Evolutionary conservation across 2,113 vertebrate genomes (phyloP).

Genomic region (Dromaius novaehollandiae): DNA sequence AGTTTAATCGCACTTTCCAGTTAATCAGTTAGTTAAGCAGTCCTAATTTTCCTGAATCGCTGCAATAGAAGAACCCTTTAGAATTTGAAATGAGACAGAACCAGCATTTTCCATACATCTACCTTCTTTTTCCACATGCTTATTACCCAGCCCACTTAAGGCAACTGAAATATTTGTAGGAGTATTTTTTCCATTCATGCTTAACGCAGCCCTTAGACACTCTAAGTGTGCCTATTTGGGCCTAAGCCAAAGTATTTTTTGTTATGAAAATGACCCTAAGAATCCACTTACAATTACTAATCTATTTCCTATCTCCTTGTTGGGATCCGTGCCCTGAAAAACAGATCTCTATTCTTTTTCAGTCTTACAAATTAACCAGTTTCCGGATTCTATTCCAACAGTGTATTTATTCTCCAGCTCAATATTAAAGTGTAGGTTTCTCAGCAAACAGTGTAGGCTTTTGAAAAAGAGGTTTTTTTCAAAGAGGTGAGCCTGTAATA

Average conservation of each 20-base stretch:
- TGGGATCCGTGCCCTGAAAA: background rate
- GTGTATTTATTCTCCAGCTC: background rate
- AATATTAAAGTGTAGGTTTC: background rate
- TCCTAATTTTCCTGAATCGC: background rate
- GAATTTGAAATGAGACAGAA: background rate
- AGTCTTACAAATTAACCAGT: background rate
- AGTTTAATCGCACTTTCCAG: background rate
- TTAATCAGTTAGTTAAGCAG: background rate
- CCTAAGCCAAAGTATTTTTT: background rate
- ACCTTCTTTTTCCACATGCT: background rate
- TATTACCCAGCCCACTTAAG: background rate
- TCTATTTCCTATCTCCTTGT: background rate
- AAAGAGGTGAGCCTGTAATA: background rate
- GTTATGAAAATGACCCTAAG: background rate
- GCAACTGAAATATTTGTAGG: background rate
- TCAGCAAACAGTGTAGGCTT: background rate
- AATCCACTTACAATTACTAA: background rate
- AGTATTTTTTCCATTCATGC: background rate
- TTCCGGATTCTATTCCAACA: background rate
- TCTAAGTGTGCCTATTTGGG: background rate
- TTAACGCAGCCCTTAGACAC: background rate
- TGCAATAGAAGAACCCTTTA: background rate
- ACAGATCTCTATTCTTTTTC: background rate
- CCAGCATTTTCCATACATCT: background rate
- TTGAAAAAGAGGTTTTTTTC: background rate